phyloP scores from a whole-genome alignment of 2,888 invertebrate species.

The Phyllotreta cruciferae region DNA sequence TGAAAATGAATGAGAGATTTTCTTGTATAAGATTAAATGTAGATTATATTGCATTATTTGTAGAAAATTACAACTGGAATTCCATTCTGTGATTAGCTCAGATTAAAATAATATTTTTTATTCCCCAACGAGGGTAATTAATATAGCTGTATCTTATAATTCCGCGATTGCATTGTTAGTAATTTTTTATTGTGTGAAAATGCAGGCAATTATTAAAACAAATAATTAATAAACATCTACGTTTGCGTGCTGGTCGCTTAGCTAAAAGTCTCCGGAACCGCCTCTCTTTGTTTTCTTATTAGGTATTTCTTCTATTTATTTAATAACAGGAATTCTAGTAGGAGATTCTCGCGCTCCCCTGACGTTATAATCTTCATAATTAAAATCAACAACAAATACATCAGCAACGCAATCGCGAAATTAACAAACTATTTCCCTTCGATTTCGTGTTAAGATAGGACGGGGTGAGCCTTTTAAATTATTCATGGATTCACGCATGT shows the following conservation, averaged over 20 bases:
- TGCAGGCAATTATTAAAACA: slow-evolving; percentile 1
- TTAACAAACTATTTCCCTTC: slow-evolving; percentile 33
- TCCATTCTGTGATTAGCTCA: too few species aligned
- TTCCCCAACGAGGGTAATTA: not conserved
- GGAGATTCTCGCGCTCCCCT: slow-evolving; percentile 17
- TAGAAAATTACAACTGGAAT: too few species aligned
- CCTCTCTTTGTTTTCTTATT: slow-evolving; percentile 6
- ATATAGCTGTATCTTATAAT: not conserved
- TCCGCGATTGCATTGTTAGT: not conserved
- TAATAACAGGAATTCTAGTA: slow-evolving; percentile 18
- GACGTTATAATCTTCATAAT: slow-evolving; percentile 14
- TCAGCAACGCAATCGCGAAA: slow-evolving; percentile 28
- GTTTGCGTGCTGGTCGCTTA: slow-evolving; percentile 1
- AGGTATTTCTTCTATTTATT: not conserved
- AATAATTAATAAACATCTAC: slow-evolving; percentile 7
- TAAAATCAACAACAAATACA: slow-evolving; percentile 23
- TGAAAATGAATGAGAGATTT: too few species aligned
- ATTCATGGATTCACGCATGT: slow-evolving; percentile 39
- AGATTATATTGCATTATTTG: too few species aligned
- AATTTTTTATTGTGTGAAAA: slow-evolving; percentile 15
- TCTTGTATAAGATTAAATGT: too few species aligned
- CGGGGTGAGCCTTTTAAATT: slow-evolving; percentile 26
- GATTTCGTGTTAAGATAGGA: slow-evolving; percentile 32
- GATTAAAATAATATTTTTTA: too few species aligned
- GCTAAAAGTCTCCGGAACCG: not conserved